phyloP scores from a whole-genome alignment of 2,797 vertebrate genomes.

The Erithacus rubecula region DNA sequence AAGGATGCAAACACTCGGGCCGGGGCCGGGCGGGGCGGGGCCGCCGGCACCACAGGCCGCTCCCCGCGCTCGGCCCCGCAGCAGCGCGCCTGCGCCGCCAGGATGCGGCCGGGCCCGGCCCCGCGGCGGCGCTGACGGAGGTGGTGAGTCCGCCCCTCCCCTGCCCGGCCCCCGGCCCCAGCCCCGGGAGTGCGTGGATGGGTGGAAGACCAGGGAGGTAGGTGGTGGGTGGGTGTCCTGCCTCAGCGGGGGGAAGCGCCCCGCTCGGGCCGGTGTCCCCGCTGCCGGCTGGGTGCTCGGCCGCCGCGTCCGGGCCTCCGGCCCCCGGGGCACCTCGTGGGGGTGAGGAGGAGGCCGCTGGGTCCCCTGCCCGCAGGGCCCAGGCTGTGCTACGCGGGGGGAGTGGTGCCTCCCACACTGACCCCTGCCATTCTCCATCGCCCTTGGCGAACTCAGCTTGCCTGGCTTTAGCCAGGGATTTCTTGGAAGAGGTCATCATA shows the following conservation, averaged over 20 bases:
- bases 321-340: rapidly evolving
- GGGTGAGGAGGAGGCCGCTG: background rate
- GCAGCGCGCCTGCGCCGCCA: background rate
- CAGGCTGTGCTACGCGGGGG: rapidly evolving
- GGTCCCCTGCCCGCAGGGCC: background rate
- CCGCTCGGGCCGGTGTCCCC: too few relatives aligned
- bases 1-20: rapidly evolving
- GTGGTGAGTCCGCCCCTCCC: background rate
- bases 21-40: rapidly evolving
- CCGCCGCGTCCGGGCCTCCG: background rate
- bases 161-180: too few relatives aligned
- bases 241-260: background rate
- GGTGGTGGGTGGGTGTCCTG: too few relatives aligned
- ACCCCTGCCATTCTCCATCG: background rate
- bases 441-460: rapidly evolving
- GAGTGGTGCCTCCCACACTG: rapidly evolving
- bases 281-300: background rate
- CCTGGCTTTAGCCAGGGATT: background rate
- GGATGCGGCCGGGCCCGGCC: background rate
- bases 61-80: background rate
- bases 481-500: background rate
- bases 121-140: background rate
- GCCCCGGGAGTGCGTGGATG: background rate
- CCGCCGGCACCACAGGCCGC: background rate
- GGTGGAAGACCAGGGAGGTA: background rate